Evolutionary conservation across 2,113 vertebrate species (phyloP), one percentile per base, ranked within the genome.

Genomic region (Podiceps cristatus): DNA sequence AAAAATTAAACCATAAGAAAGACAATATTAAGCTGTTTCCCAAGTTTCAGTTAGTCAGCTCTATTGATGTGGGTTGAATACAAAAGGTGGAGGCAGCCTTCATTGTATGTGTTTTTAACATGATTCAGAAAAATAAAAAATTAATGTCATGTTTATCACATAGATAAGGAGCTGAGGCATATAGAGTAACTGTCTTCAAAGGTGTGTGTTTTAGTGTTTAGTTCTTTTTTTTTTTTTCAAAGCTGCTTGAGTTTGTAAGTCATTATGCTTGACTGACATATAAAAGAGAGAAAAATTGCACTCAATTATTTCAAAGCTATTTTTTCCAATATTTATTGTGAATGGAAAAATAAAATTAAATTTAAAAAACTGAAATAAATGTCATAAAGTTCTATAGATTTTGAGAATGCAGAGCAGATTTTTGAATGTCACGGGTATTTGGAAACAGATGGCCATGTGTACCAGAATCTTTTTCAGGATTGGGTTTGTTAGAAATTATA

Each of bases 401-500:
- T 75, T 69, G 73, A 76, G 81, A 75, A 84, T 45, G 35, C 40
- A 69, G 56, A 83, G 52, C 67, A 27, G 24, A 82, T 90, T 91
- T 86, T 68, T 77, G 45, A 82, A 87, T 78, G 49, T 86, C 89
- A 96, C 13, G 24, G n/a, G 49, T 58, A 63, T 82, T 83, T 81
- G 47, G 35, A 60, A 97, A 87, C 90, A 98, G 96, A 96, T 97
- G 95, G 90, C 45, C 35, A 20, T 87, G 68, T 86, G 77, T 82
- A 88, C 35, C 22, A 67, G 56, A 49, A 76, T 66, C 7, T 42
- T 85, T 60, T 87, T 78, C 66, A 84, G 91, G 72, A 7, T 2
- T 82, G 52, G 28, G 45, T 42, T 60, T 63, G 25, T 56, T 63
- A 40, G 37, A 90, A 88, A 55, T 92, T 90, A 60, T 77, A 95